A percentile compares a stretch with the other conserved stretches of the same genome.
These are phyloP conservation scores for Microcebus ravelobensis DNA, from an alignment of 2,113 vertebrate genomes.

Conservation along the genomic window DNA sequence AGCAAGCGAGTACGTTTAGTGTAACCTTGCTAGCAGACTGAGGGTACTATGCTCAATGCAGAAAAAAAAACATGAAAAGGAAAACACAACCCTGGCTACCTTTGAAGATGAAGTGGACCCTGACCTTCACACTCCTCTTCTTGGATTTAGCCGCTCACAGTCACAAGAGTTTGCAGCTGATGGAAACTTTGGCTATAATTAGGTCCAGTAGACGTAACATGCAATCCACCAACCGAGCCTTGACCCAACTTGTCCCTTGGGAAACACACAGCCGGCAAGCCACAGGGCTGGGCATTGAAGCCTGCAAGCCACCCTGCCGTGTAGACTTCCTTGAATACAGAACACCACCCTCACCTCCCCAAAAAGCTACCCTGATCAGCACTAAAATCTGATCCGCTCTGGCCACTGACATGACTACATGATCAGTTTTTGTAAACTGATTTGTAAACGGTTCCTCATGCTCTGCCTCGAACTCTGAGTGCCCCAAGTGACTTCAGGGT, in stretches of 20 bases:
- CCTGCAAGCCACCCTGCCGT: not conserved
- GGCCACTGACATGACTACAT: not conserved
- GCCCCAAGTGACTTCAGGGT: not conserved
- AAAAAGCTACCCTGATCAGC: not conserved
- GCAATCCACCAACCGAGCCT: not conserved
- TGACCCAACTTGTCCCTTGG: not conserved
- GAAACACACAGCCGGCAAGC: not conserved
- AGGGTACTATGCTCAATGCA: not conserved
- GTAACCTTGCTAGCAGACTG: not conserved
- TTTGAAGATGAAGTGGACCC: not conserved
- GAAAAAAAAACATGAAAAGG: not conserved
- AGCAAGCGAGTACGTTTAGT: not conserved
- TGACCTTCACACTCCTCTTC: not conserved
- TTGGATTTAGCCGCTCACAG: not conserved
- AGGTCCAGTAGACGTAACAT: not conserved
- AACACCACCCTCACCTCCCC: not conserved
- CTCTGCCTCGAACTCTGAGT: not conserved
- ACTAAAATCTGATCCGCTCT: not conserved
- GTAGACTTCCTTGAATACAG: not conserved
- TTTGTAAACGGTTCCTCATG: not conserved
- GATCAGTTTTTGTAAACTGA: not conserved
- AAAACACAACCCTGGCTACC: not conserved
- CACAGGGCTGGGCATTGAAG: not conserved
- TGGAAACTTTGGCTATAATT: not conserved
- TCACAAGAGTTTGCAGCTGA: not conserved